Conservation (phyloP, 2,888 invertebrate species). For the Stenotaenia linearis region DNA sequence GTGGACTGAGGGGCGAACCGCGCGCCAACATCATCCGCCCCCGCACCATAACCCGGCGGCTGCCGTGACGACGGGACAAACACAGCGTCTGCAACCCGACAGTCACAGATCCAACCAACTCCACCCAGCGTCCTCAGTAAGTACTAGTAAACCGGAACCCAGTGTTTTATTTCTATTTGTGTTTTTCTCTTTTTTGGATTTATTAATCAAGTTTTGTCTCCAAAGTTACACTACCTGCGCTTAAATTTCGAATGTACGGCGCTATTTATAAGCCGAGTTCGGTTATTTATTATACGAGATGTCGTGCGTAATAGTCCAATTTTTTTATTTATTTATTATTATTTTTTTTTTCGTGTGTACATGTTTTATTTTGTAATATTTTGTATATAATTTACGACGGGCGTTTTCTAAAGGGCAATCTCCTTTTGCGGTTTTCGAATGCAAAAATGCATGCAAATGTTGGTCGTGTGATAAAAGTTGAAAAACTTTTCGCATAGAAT, state of each 20-base stretch:
- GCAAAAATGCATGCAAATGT: not conserved
- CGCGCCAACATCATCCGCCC: slow-evolving; percentile 27
- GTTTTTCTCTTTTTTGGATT: too few species aligned
- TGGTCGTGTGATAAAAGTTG: not conserved
- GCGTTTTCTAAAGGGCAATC: not conserved
- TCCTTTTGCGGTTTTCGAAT: not conserved
- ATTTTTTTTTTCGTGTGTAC: not conserved
- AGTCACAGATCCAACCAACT: slow-evolving; percentile 29
- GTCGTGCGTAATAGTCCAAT: not conserved
- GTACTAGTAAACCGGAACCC: not conserved
- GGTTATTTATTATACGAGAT: not conserved
- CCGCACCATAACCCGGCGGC: slow-evolving; percentile 31
- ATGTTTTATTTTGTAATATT: not conserved
- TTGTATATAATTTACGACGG: not conserved
- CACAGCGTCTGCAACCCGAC: not conserved
- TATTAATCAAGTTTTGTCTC: too few species aligned
- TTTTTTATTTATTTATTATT: not conserved
- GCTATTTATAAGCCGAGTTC: not conserved
- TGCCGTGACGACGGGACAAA: slow-evolving; percentile 13
- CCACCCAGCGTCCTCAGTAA: slow-evolving; percentile 29
- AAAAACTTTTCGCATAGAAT: not conserved
- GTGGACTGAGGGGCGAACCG: slow-evolving; percentile 39
- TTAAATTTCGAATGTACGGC: not conserved
- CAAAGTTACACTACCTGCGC: not conserved
- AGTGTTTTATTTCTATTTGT: not conserved